Base-by-base conservation (phyloP, 2,888 invertebrate species). In the Cephonodes hylas region DNA sequence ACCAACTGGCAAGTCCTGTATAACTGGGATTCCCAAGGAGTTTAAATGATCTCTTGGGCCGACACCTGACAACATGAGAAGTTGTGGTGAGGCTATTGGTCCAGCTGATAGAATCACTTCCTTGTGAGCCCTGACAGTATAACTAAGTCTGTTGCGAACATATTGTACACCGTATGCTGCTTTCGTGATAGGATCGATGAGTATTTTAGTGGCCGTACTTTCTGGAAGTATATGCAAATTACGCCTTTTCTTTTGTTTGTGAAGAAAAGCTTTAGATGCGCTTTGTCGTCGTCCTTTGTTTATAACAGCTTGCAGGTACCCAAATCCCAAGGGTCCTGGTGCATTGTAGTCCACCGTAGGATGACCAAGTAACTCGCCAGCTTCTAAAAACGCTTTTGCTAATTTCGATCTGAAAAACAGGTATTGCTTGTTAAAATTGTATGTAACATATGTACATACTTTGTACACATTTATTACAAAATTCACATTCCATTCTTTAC, bases 21-120 rank as follows among this genome's bases (percentile, higher is more conserved):
- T 72, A 0, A 96, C 82, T 0, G 94, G 94, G 65, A 96, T 93
- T 0, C 91, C 91, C 0, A 93, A 80, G 2, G 91, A 84, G 18
- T 83, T 76, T 1, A 95, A 81, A 72, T 95, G 91, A 48, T 93
- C 78, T 63, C 75, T 85, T 0, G 94, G 94, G 1, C 94, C 94
- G 13, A 94, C 77, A 0, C 97, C 97, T 5, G 97, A 97, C 4
- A 99, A 84, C 96, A 98, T 97, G 8, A 99, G 93, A 2, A 99
- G 81, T 83, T 99, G 98, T 0, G 98, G 97, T 0, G 97, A 96
- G 74, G 96, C 97, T 67, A 99, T 95, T 1, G 97, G 94, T 0
- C 98, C 98, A 1, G 97, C 97, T 13, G 96, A 95, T 15, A 98
- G 76, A 60, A 98, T 96, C 0, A 99, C 95, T 88, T 97, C 97